Evolutionary conservation across 2,113 vertebrate genomes (phyloP).

Genomic region (Gavialis gangeticus): DNA sequence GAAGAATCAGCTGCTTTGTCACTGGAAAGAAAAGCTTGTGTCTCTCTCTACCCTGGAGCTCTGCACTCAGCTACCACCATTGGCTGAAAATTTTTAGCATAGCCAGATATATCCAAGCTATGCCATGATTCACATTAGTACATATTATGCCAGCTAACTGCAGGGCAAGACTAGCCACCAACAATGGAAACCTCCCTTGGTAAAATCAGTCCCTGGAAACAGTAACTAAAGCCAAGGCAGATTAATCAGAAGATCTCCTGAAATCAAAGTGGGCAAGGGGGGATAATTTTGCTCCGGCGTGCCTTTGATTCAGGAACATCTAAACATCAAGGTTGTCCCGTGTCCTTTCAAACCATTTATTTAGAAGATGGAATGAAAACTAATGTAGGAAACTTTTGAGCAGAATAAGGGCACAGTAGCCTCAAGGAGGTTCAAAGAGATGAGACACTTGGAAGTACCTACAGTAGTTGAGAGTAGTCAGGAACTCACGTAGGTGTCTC

Average conservation of each 20-base stretch:
- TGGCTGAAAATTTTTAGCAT: neutral
- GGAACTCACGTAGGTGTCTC: neutral
- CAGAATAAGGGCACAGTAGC: neutral
- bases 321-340: neutral
- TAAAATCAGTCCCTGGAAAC: neutral
- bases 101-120: neutral
- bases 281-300: neutral
- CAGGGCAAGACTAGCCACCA: neutral
- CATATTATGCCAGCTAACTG: neutral
- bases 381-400: neutral
- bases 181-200: neutral
- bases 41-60: neutral
- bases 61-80: neutral
- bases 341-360: neutral
- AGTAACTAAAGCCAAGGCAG: neutral
- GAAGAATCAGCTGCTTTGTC: neutral
- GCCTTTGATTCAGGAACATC: neutral
- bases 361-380: neutral
- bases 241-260: fast-evolving
- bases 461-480: neutral
- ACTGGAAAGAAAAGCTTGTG: neutral
- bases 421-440: neutral
- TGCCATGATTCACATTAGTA: neutral
- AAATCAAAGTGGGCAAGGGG: neutral
- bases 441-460: neutral